Conservation (phyloP, 1,140 invertebrate species). For the Drosophila busckii region DNA sequence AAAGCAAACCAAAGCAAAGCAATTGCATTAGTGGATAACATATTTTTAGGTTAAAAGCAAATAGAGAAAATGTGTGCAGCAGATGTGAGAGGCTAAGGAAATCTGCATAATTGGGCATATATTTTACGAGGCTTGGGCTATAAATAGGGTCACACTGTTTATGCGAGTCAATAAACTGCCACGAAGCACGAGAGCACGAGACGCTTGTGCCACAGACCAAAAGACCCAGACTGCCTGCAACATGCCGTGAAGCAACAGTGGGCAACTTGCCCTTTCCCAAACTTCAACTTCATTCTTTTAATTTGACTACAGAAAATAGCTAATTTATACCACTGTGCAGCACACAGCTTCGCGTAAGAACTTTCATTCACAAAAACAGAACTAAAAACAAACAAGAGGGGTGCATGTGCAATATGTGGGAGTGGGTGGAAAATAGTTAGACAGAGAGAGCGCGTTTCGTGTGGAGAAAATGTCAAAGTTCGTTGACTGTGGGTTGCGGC, state of each 20-base stretch:
- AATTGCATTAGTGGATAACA: conserved; percentile 35
- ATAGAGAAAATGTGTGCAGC: conserved; percentile 51
- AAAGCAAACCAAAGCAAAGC: conserved; percentile 5
- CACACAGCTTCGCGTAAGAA: conserved; percentile 60
- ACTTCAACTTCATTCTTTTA: background rate
- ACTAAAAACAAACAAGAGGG: conserved; percentile 40
- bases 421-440: background rate
- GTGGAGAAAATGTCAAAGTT: conserved; percentile 61
- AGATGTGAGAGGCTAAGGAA: conserved; percentile 51
- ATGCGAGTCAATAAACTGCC: conserved; percentile 68
- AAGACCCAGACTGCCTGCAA: too few species aligned
- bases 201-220: too few species aligned
- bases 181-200: conserved; percentile 12
- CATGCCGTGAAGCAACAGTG: too few species aligned
- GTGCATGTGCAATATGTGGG: background rate
- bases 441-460: conserved; percentile 1
- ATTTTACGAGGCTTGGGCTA: conserved; percentile 54
- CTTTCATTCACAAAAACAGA: conserved; percentile 71
- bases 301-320: background rate
- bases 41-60: background rate
- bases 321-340: conserved; percentile 28
- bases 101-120: conserved; percentile 73
- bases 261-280: background rate
- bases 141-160: conserved; percentile 66
- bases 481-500: conserved; percentile 59